Conservation (phyloP, 2,113 vertebrate genomes). For the Ciconia maguari region DNA sequence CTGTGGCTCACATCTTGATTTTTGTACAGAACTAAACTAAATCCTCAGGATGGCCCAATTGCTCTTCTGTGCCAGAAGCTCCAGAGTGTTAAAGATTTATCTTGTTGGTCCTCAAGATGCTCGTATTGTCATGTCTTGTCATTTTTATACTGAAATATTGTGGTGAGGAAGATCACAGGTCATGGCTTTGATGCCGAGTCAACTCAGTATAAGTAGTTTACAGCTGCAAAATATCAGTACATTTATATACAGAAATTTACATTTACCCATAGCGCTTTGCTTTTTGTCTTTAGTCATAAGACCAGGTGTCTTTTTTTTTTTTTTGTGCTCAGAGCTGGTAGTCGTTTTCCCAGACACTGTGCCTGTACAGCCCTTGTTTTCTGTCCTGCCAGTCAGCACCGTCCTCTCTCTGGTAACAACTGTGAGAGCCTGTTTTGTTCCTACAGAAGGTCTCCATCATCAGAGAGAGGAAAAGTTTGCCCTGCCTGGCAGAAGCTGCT, state of each 20-base stretch:
- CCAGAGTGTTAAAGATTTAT: background rate
- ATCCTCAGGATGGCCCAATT: background rate
- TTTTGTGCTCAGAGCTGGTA: accelerated
- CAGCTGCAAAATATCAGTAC: background rate
- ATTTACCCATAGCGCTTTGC: accelerated
- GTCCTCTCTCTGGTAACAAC: background rate
- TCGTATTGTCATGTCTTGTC: background rate
- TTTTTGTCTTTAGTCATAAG: background rate
- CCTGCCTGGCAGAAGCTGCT: background rate
- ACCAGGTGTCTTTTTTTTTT: background rate
- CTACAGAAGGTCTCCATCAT: background rate
- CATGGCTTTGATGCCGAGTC: background rate
- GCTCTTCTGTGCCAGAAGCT: background rate
- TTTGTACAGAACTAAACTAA: background rate
- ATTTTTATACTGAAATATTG: background rate
- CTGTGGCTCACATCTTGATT: background rate
- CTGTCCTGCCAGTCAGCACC: background rate
- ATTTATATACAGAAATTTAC: background rate
- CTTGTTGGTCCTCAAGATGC: background rate
- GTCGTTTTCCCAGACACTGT: background rate
- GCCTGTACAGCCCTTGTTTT: background rate
- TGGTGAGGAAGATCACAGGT: background rate
- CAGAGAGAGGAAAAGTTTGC: background rate
- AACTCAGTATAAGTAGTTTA: background rate
- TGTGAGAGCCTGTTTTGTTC: background rate